Conservation (phyloP, 2,113 vertebrate genomes). For the Chionodraco myersi region DNA sequence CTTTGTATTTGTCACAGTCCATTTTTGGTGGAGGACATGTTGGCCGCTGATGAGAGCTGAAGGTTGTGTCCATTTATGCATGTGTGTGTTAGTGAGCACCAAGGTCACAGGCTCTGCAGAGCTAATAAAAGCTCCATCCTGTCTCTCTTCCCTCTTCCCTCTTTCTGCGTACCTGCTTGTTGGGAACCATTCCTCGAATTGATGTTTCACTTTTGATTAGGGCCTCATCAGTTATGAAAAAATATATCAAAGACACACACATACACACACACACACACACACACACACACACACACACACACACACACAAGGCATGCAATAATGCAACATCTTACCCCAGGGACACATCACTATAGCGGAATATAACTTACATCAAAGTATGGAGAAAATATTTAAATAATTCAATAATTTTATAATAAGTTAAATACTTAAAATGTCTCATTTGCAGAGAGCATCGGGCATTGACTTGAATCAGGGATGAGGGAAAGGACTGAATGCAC, state of each 20-base stretch:
- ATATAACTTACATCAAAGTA: no score
- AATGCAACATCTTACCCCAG: no score
- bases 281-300: not conserved
- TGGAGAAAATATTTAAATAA: no score
- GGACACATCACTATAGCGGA: no score
- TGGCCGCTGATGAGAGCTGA: constrained; percentile 6
- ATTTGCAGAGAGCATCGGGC: no score
- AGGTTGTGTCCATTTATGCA: not conserved
- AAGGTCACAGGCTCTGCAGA: not conserved
- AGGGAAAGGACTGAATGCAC: no score
- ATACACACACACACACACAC: not conserved
- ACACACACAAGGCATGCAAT: not conserved
- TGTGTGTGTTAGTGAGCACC: not conserved
- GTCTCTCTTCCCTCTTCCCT: not conserved
- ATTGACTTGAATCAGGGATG: no score
- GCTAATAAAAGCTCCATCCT: not conserved
- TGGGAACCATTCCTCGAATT: not conserved
- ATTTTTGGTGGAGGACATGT: not conserved
- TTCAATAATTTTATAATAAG: no score
- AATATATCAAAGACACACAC: not conserved
- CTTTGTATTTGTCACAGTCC: not conserved
- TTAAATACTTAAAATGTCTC: no score
- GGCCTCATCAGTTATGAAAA: not conserved
- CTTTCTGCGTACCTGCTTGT: not conserved
- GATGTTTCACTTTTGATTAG: constrained; percentile 7